phyloP scores from a whole-genome alignment of 2,113 vertebrate species.

The crab-eating macaque (Macaca fascicularis) region T2T-MFA8v1.1 NC_088379.1:116848501-116849000 shows the following conservation, averaged over 20 bases:
- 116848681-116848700: neutral
- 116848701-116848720: neutral
- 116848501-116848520: too few relatives aligned
- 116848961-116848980: neutral
- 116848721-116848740: neutral
- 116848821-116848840: neutral
- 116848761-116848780: neutral
- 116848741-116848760: neutral
- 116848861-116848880: neutral
- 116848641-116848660: neutral
- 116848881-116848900: neutral
- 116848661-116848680: neutral
- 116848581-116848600: neutral
- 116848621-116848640: neutral
- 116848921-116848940: neutral
- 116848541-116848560: too few relatives aligned
- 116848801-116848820: neutral
- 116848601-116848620: neutral
- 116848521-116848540: too few relatives aligned
- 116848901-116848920: neutral
- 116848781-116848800: neutral
- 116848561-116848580: neutral
- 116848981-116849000: neutral
- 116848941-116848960: neutral
- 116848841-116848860: neutral